These are phyloP conservation scores for Drosophila nannoptera DNA, from an alignment of 1,140 invertebrate genomes.

Conservation along the genomic window DNA sequence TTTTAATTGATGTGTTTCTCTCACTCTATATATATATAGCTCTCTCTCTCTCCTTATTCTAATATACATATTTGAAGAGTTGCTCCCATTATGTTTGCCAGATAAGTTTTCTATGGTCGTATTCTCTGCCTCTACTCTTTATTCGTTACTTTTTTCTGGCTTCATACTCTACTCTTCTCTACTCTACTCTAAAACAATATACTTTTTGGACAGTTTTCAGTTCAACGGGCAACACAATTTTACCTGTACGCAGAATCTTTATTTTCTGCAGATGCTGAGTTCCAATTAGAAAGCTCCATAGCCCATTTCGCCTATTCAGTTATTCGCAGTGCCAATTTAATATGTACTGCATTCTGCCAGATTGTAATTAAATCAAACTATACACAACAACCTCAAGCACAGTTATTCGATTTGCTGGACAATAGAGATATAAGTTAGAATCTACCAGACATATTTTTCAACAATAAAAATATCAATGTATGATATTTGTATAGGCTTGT, in stretches of 20 bases:
- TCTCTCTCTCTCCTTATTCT: neutral
- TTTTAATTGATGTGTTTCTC: constrained; percentile 17
- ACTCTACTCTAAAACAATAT: neutral
- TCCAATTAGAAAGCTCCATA: constrained; percentile 56
- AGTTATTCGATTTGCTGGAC: constrained; percentile 68
- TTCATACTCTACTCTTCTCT: constrained; percentile 11
- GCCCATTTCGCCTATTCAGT: constrained; percentile 32
- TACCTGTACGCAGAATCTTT: constrained; percentile 37
- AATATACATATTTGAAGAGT: constrained; percentile 20
- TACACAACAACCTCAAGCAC: constrained; percentile 47
- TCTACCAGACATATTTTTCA: too few relatives aligned
- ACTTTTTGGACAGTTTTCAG: constrained; percentile 13
- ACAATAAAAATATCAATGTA: too few relatives aligned
- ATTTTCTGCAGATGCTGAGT: constrained; percentile 47
- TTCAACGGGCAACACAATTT: constrained; percentile 4
- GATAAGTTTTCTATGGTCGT: constrained; percentile 23
- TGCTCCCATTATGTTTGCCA: constrained; percentile 15
- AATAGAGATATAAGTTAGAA: constrained; percentile 16
- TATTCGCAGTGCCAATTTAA: constrained; percentile 39
- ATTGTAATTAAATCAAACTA: constrained; percentile 44
- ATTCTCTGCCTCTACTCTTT: constrained; percentile 11
- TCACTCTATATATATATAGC: too few relatives aligned
- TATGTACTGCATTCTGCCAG: constrained; percentile 26
- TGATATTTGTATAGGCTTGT: too few relatives aligned
- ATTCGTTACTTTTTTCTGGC: neutral